A percentile compares a stretch with the other conserved stretches of the same genome.
Evolutionary conservation across 2,797 vertebrate genomes (phyloP).

Genomic region (Nasua narica): DNA sequence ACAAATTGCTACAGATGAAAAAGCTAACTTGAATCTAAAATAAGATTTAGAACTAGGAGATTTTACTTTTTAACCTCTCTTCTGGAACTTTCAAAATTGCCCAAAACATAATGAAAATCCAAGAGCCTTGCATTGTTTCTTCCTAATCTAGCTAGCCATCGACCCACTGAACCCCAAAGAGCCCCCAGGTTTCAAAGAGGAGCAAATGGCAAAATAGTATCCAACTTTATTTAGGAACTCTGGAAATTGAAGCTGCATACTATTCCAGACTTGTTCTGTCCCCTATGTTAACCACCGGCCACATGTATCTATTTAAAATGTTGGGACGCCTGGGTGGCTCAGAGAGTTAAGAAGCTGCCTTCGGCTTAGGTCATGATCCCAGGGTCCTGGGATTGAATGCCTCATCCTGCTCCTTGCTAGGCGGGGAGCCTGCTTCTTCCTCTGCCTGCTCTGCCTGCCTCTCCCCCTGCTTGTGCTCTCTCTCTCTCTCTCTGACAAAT

Average conservation of each 20-base stretch:
- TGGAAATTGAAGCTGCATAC: background rate
- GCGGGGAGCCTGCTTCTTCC: too few species aligned
- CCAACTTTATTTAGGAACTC: background rate
- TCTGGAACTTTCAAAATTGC: background rate
- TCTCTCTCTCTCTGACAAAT: too few species aligned
- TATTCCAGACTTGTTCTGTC: background rate
- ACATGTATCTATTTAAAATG: background rate
- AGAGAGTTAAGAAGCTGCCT: too few species aligned
- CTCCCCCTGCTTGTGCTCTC: too few species aligned
- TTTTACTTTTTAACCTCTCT: constrained; percentile 12
- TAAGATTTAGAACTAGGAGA: background rate
- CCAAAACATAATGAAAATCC: constrained; percentile 11
- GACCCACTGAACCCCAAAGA: background rate
- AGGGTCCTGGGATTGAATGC: too few species aligned
- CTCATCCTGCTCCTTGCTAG: too few species aligned
- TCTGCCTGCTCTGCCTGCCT: too few species aligned
- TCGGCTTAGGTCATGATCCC: too few species aligned
- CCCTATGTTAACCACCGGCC: background rate
- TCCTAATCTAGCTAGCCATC: background rate
- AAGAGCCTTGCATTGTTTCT: background rate
- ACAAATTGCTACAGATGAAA: background rate
- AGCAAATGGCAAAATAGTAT: background rate
- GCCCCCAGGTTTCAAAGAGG: background rate
- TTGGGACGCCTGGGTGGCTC: too few species aligned
- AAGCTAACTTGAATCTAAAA: constrained; percentile 41